Evolutionary conservation across 2,888 invertebrate species (phyloP).

Genomic region (Epinotia ramella): DNA sequence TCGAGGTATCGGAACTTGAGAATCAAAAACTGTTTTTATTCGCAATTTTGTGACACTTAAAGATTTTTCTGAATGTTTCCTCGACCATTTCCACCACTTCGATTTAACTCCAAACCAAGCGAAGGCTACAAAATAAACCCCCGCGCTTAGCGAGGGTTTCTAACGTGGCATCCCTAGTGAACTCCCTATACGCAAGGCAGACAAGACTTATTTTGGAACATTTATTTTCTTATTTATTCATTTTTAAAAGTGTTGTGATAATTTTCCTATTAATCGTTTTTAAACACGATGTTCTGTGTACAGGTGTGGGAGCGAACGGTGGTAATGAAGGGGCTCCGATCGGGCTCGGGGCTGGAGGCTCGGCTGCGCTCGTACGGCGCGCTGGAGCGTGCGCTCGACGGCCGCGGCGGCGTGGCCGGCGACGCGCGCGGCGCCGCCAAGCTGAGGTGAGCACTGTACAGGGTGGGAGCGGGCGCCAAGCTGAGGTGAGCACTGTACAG

Average conservation of each 20-base stretch:
- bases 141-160: background rate
- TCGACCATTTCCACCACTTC: no score
- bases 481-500: no score
- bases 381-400: constrained; percentile 86
- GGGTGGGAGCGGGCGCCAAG: constrained; percentile 47
- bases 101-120: no score
- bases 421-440: constrained; percentile 83
- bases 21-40: no score
- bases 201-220: background rate
- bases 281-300: constrained; percentile 31
- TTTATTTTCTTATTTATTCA: background rate
- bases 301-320: constrained; percentile 89
- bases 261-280: background rate
- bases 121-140: no score
- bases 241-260: background rate
- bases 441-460: constrained; percentile 54
- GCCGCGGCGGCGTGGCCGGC: constrained; percentile 83
- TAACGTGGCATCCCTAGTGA: background rate
- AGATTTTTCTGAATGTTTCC: no score
- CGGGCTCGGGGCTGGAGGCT: constrained; percentile 82
- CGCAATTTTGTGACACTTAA: no score
- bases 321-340: constrained; percentile 68
- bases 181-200: background rate
- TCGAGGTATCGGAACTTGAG: no score
- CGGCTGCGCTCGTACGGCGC: constrained; percentile 88